phyloP scores from a whole-genome alignment of 2,113 vertebrate species.

The Pongo abelii region DNA sequence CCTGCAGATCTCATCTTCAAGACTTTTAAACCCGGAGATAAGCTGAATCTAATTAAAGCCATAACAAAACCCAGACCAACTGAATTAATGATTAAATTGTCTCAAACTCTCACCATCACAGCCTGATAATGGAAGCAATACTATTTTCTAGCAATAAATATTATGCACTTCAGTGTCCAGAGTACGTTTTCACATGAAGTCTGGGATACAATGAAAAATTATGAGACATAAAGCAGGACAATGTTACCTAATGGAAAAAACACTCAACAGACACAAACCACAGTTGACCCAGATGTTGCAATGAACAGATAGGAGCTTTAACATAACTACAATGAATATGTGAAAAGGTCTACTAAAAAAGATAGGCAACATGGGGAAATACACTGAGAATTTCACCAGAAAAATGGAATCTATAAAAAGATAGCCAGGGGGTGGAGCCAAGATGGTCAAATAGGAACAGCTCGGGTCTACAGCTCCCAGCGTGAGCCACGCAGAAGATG shows the following conservation, averaged over 20 bases:
- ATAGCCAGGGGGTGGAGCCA: background rate
- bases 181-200: background rate
- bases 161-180: background rate
- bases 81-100: background rate
- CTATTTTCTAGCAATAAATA: background rate
- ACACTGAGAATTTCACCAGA: background rate
- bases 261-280: background rate
- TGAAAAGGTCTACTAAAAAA: background rate
- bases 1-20: background rate
- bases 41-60: background rate
- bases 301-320: background rate
- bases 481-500: too few relatives aligned
- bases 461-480: too few relatives aligned
- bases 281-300: background rate
- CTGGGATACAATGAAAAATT: background rate
- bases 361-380: background rate
- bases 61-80: background rate
- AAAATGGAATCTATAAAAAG: background rate
- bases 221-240: background rate
- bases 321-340: background rate
- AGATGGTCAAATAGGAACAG: too few relatives aligned
- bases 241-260: background rate
- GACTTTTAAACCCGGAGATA: background rate
- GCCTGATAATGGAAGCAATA: background rate
- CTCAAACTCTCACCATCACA: background rate